Percentiles rank a stretch among this genome's conserved stretches.
These are phyloP conservation scores for Lineus longissimus DNA, from an alignment of 1,140 invertebrate genomes.

Conservation along the genomic window DNA sequence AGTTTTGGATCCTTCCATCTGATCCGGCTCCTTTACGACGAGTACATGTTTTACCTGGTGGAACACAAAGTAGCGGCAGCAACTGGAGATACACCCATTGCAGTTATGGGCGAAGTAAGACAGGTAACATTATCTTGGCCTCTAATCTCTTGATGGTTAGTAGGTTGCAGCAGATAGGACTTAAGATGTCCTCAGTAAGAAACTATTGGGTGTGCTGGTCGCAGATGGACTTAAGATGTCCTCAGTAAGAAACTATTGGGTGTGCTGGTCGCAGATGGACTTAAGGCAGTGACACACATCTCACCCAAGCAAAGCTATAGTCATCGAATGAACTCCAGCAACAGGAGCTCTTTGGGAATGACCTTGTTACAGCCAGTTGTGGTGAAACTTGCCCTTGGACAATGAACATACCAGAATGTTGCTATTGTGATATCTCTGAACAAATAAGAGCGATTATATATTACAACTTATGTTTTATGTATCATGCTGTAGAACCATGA, in stretches of 20 bases:
- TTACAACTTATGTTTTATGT: too few species aligned
- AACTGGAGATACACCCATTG: slow-evolving; percentile 84
- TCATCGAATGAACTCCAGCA: too few species aligned
- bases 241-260: neutral
- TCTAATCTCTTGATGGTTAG: neutral
- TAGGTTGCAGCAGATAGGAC: neutral
- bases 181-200: neutral
- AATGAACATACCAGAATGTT: too few species aligned
- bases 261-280: too few species aligned
- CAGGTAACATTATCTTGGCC: slow-evolving; percentile 27
- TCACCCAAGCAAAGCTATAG: too few species aligned
- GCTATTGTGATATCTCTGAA: too few species aligned
- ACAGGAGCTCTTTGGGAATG: too few species aligned
- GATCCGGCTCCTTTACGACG: slow-evolving; percentile 93
- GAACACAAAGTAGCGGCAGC: slow-evolving; percentile 93
- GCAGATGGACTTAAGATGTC: neutral
- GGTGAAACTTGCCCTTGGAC: too few species aligned
- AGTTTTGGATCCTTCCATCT: slow-evolving; percentile 99
- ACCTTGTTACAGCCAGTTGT: too few species aligned
- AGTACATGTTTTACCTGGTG: slow-evolving; percentile 98
- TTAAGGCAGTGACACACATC: too few species aligned
- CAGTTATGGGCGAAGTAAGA: slow-evolving; percentile 73
- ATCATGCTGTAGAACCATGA: too few species aligned
- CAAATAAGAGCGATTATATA: too few species aligned
- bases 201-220: neutral